Evolutionary conservation across 1,140 invertebrate genomes (phyloP).

Genomic region (Lithobius niger): DNA sequence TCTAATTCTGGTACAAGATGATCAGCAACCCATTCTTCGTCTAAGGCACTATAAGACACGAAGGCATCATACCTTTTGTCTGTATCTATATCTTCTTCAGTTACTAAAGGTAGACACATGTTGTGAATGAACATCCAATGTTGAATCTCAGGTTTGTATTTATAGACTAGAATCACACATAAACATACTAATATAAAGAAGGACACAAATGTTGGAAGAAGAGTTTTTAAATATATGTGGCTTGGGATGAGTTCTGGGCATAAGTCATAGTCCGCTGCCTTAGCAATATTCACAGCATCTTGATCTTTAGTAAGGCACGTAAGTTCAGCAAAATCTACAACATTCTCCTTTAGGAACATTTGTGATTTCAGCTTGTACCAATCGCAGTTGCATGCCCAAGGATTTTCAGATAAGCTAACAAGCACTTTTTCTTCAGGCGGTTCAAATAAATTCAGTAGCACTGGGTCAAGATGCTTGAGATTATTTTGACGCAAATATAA

Average conservation of each 20-base stretch:
- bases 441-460: neutral
- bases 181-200: neutral
- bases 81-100: neutral
- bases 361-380: neutral
- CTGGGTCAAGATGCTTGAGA: neutral
- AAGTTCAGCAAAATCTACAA: neutral
- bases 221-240: neutral
- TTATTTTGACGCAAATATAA: slow-evolving; percentile 2
- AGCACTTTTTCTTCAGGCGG: neutral
- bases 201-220: neutral
- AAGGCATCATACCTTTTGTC: slow-evolving; percentile 1
- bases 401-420: neutral
- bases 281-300: neutral
- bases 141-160: neutral
- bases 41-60: neutral
- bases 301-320: neutral
- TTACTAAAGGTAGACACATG: neutral
- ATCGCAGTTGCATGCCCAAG: slow-evolving; percentile 8
- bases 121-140: neutral
- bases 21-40: neutral
- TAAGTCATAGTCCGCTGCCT: neutral
- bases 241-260: neutral
- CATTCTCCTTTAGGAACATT: neutral
- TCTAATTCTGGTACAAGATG: neutral
- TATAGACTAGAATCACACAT: neutral